A percentile compares a stretch with the other conserved stretches of the same genome.
phyloP scores from a whole-genome alignment of 2,797 vertebrate genomes.

The Buphagus erythrorhynchus region DNA sequence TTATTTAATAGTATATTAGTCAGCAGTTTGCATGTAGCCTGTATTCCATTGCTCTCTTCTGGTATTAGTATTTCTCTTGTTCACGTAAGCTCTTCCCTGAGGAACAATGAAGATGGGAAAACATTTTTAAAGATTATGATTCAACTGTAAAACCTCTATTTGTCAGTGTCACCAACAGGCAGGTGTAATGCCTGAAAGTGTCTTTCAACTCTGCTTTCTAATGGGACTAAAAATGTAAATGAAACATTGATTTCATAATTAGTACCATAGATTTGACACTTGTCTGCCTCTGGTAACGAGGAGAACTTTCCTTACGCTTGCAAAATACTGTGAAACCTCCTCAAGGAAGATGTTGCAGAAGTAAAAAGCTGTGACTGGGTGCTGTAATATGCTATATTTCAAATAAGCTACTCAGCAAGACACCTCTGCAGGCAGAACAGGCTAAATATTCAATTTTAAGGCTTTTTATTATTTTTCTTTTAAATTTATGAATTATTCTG shows the following conservation, averaged over 20 bases:
- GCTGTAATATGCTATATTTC: neutral
- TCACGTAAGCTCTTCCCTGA: slow-evolving; percentile 6
- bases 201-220: slow-evolving; percentile 41
- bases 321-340: slow-evolving; percentile 14
- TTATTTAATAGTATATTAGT: neutral
- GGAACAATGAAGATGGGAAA: slow-evolving; percentile 50
- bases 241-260: slow-evolving; percentile 58
- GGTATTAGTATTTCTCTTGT: neutral
- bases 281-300: slow-evolving; percentile 15
- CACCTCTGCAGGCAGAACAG: neutral
- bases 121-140: slow-evolving; percentile 49
- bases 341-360: neutral
- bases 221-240: slow-evolving; percentile 41
- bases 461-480: neutral
- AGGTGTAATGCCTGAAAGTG: slow-evolving; percentile 19
- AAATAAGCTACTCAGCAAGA: neutral
- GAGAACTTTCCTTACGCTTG: neutral
- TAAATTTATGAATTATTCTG: neutral
- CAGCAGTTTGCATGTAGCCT: neutral
- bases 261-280: slow-evolving; percentile 22
- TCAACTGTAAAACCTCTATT: slow-evolving; percentile 31
- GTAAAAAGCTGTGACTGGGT: neutral
- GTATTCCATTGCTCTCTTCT: neutral
- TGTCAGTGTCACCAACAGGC: slow-evolving; percentile 45
- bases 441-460: neutral